These are phyloP conservation scores for Artibeus jamaicensis DNA, from an alignment of 2,797 vertebrate genomes.

Conservation along the genomic window DNA sequence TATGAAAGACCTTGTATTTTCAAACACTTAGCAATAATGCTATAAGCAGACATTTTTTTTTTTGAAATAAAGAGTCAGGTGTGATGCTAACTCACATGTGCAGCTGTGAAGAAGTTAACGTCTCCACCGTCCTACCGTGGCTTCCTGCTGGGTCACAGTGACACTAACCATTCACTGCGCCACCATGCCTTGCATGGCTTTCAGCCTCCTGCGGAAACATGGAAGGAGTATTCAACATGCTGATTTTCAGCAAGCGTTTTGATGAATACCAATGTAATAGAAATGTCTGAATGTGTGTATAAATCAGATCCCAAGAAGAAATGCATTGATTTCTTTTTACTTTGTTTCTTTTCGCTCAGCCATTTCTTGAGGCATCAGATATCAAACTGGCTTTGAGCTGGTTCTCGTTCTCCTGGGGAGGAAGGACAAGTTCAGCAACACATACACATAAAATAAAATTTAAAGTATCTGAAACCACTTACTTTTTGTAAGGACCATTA, in stretches of 20 bases:
- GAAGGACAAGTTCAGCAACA: not conserved
- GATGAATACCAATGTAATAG: constrained; percentile 40
- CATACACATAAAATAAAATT: not conserved
- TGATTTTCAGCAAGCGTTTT: constrained; percentile 13
- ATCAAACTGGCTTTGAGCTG: not conserved
- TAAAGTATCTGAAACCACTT: not conserved
- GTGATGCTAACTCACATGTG: constrained; percentile 24
- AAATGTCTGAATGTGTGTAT: constrained; percentile 40
- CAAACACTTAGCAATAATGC: not conserved
- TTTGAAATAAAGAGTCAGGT: not conserved
- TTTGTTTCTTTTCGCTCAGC: not conserved
- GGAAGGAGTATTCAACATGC: not conserved
- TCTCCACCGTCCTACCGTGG: not conserved
- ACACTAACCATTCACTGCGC: not conserved
- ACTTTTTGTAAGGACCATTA: not conserved
- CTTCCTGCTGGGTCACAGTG: not conserved
- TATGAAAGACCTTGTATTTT: not conserved
- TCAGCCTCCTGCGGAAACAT: not conserved
- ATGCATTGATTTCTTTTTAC: not conserved
- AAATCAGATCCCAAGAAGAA: constrained; percentile 34
- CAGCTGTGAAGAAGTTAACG: constrained; percentile 55
- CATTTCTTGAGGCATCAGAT: constrained; percentile 12
- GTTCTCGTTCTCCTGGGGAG: not conserved
- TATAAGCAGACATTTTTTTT: constrained; percentile 1
- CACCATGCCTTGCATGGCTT: not conserved